Evolutionary conservation across 2,113 vertebrate species (phyloP).

Genomic region (Ardeotis arabs): DNA sequence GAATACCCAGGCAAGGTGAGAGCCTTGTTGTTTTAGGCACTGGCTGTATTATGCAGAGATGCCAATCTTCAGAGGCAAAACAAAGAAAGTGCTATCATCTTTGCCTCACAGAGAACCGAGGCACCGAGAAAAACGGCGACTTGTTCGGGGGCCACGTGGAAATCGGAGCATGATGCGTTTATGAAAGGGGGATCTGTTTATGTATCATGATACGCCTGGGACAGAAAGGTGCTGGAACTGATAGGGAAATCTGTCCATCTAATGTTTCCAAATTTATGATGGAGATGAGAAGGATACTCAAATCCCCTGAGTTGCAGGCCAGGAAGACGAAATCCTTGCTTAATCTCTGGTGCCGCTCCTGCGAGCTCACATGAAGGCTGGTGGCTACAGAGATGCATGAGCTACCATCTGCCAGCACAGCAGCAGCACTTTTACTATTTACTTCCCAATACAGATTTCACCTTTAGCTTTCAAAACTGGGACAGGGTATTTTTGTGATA

Average conservation of each 20-base stretch:
- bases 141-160: fast-evolving
- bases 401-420: background rate
- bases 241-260: background rate
- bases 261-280: background rate
- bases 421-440: background rate
- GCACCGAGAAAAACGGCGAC: fast-evolving
- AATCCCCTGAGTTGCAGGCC: background rate
- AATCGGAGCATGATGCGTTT: background rate
- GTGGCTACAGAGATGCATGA: background rate
- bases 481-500: background rate
- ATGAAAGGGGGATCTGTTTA: background rate
- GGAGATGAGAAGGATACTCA: background rate
- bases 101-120: background rate
- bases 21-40: background rate
- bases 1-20: background rate
- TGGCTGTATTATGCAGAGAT: background rate
- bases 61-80: background rate
- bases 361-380: background rate
- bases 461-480: background rate
- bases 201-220: fast-evolving
- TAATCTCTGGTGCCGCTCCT: background rate
- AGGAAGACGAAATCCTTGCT: background rate
- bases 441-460: background rate
- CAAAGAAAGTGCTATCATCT: background rate
- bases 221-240: background rate